Evolutionary conservation across 1,140 invertebrate species (phyloP).

Genomic region (Agrypnia vestita): DNA sequence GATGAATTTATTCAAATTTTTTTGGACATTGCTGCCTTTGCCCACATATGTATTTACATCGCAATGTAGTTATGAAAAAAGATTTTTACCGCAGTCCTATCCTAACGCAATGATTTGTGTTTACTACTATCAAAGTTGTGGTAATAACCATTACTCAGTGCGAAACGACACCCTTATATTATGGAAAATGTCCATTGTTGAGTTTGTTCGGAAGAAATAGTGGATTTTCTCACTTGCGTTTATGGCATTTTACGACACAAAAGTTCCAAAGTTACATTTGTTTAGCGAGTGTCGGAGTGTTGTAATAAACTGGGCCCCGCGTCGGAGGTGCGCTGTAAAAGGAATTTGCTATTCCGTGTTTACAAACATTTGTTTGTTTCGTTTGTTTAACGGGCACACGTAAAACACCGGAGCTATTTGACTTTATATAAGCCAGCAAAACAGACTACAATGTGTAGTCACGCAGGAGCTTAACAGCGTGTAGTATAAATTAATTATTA

Average conservation of each 20-base stretch:
- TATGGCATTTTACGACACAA: constrained; percentile 34
- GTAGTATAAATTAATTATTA: too few relatives aligned
- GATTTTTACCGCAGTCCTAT: too few relatives aligned
- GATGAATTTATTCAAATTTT: too few relatives aligned
- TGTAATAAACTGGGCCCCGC: constrained; percentile 48
- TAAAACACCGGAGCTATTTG: constrained; percentile 15
- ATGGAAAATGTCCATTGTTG: constrained; percentile 12
- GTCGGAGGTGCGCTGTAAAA: constrained; percentile 43
- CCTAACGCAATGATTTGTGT: too few relatives aligned
- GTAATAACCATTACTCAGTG: too few relatives aligned
- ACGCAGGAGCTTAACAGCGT: not conserved
- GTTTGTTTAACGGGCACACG: constrained; percentile 25
- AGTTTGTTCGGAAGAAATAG: constrained; percentile 25
- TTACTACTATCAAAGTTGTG: too few relatives aligned
- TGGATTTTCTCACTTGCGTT: constrained; percentile 39
- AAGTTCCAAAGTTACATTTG: constrained; percentile 28
- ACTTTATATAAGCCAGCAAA: constrained; percentile 16
- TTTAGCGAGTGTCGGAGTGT: constrained; percentile 20
- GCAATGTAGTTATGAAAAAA: too few relatives aligned
- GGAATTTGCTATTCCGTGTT: constrained; percentile 48
- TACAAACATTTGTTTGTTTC: constrained; percentile 46
- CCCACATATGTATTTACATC: too few relatives aligned
- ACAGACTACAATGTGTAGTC: not conserved
- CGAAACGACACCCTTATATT: not conserved
- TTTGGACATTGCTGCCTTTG: too few relatives aligned